phyloP scores from a whole-genome alignment of 2,888 invertebrate genomes.

The Criorhina ranunculi region DNA sequence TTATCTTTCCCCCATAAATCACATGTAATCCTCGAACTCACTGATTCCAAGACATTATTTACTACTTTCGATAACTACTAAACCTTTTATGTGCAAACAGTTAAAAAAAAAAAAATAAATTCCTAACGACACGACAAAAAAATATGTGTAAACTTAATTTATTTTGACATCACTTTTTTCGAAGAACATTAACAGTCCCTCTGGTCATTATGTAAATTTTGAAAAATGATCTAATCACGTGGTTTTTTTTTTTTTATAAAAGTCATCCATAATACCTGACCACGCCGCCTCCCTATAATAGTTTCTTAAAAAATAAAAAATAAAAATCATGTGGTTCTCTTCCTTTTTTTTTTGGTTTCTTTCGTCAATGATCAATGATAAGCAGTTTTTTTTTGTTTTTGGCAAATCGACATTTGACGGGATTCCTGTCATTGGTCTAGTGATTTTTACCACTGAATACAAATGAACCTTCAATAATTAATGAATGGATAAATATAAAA shows the following conservation, averaged over 20 bases:
- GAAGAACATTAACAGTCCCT: slow-evolving; percentile 35
- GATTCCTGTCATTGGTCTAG: slow-evolving; percentile 53
- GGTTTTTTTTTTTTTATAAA: slow-evolving; percentile 44
- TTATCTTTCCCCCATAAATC: background rate
- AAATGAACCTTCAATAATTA: slow-evolving; percentile 40
- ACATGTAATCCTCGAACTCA: slow-evolving; percentile 11
- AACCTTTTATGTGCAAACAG: slow-evolving; percentile 15
- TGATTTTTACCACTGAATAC: slow-evolving; percentile 39
- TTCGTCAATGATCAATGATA: slow-evolving; percentile 30
- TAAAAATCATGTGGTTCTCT: slow-evolving; percentile 1
- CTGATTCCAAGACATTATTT: slow-evolving; percentile 15
- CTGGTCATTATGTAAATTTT: slow-evolving; percentile 59
- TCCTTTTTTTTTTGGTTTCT: background rate
- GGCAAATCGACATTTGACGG: slow-evolving; percentile 9
- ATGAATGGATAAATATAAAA: slow-evolving; percentile 51
- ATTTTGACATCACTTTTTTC: slow-evolving; percentile 47
- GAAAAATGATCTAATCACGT: slow-evolving; percentile 58
- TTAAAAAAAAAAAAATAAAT: slow-evolving; percentile 13
- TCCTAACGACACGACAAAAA: background rate
- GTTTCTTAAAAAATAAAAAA: slow-evolving; percentile 17
- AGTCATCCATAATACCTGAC: slow-evolving; percentile 44
- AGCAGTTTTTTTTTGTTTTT: slow-evolving; percentile 18
- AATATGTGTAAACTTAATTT: slow-evolving; percentile 28
- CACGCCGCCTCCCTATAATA: slow-evolving; percentile 13
- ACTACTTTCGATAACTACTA: slow-evolving; percentile 9